phyloP scores from a whole-genome alignment of 2,113 vertebrate genomes.

The Typhlomys cinereus region DNA sequence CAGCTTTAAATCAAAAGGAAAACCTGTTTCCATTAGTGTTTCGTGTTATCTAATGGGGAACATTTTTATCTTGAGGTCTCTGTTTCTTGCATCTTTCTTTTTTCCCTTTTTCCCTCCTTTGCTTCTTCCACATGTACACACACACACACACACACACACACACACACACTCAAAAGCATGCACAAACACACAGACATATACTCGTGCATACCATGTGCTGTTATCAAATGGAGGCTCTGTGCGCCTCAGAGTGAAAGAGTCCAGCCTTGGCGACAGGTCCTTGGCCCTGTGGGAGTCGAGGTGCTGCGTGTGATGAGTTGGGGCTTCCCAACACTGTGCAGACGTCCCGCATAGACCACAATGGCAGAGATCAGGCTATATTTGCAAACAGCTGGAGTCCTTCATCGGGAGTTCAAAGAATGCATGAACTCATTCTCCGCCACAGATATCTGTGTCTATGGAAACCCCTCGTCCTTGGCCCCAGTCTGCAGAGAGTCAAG shows the following conservation, averaged over 20 bases:
- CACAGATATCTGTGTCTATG: background rate
- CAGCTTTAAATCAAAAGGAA: constrained; percentile 36
- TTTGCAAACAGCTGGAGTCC: background rate
- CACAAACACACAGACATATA: background rate
- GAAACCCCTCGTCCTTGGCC: background rate
- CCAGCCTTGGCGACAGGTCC: background rate
- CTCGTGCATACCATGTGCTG: background rate
- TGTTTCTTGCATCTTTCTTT: background rate
- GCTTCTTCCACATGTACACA: too few relatives aligned
- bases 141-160: too few relatives aligned
- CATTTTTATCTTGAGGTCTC: background rate
- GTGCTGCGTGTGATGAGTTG: too few relatives aligned
- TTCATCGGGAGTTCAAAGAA: background rate
- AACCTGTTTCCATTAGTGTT: background rate
- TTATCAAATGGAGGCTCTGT: background rate
- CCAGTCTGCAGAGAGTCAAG: background rate
- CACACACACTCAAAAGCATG: background rate
- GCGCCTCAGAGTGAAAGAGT: background rate
- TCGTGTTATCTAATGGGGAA: background rate
- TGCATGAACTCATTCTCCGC: background rate
- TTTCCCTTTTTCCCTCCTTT: background rate
- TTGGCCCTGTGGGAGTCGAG: background rate
- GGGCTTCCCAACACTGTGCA: background rate
- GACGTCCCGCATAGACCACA: background rate
- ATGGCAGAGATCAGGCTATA: background rate